Base-by-base conservation (phyloP, 1,140 invertebrate genomes). In the Meteorus sp. region DNA sequence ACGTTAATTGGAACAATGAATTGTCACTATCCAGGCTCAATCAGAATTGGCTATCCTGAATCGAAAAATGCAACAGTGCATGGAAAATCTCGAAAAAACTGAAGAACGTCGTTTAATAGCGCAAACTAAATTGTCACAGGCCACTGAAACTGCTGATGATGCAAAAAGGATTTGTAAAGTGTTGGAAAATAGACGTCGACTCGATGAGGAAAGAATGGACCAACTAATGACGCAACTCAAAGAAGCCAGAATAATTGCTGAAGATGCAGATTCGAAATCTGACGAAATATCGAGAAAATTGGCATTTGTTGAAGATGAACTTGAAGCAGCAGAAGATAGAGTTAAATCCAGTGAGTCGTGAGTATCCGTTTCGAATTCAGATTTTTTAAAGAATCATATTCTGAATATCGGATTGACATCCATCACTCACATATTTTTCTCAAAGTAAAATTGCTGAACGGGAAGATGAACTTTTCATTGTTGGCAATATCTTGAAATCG, bases 401-500 rank as follows among this genome's bases (percentile, higher is more conserved):
- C n/a, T n/a, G n/a, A n/a, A n/a, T n/a, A n/a, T n/a, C n/a, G n/a
- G n/a, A n/a, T n/a, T n/a, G n/a, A n/a, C n/a, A n/a, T n/a, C n/a
- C n/a, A n/a, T n/a, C n/a, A n/a, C n/a, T n/a, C n/a, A n/a, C n/a
- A n/a, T n/a, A n/a, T n/a, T n/a, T n/a, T n/a, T n/a, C n/a, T n/a
- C n/a, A 63, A 85, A 98, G 95, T 81, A 98, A 98, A 89, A 97
- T 99, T 81, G 92, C 94, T 74, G 97, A 98, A 84, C 90, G 98
- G 82, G 96, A 98, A 81, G 97, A 99, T 78, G 95, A 99, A 82
- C 88, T 99, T 71, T 92, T 95, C 76, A 94, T 99, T 71, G 95
- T 99, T 76, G 96, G 95, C 76, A 98, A 98, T 88, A 98, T 98
- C 87, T 85, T 98, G 81, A 99, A 99, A 83, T 98, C 97, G 70